phyloP scores from a whole-genome alignment of 2,113 vertebrate genomes.

The Pachypanchax playfairii region DNA sequence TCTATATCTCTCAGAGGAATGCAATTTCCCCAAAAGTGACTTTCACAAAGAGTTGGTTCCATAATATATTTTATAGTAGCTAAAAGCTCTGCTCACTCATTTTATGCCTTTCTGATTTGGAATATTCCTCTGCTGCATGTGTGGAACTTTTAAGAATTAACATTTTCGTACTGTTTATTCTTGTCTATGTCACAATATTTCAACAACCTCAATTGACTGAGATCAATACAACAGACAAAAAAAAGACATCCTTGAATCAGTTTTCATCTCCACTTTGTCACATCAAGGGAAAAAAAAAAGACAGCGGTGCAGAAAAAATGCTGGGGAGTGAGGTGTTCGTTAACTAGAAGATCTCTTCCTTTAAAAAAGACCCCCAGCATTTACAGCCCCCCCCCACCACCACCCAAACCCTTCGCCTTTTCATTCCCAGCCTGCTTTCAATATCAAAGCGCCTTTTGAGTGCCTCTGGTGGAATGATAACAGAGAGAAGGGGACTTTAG shows the following conservation, averaged over 20 bases:
- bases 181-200: slow-evolving; percentile 44
- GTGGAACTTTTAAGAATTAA: slow-evolving; percentile 8
- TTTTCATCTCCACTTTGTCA: slow-evolving; percentile 55
- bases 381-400: slow-evolving; percentile 64
- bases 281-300: slow-evolving; percentile 30
- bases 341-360: slow-evolving; percentile 71
- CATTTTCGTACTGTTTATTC: slow-evolving; percentile 32
- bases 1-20: not conserved
- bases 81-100: not conserved
- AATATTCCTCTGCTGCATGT: not conserved
- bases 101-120: not conserved
- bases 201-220: slow-evolving; percentile 60
- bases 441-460: slow-evolving; percentile 80
- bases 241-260: slow-evolving; percentile 37
- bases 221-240: slow-evolving; percentile 54
- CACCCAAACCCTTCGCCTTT: slow-evolving; percentile 71
- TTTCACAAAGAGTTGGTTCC: not conserved
- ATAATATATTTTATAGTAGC: not conserved
- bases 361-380: slow-evolving; percentile 74
- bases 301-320: slow-evolving; percentile 42
- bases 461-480: slow-evolving; percentile 77
- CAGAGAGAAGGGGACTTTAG: slow-evolving; percentile 75
- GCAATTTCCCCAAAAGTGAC: not conserved
- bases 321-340: slow-evolving; percentile 62
- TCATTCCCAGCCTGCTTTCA: slow-evolving; percentile 79